Conservation (phyloP, 2,113 vertebrate genomes). For the Carlito syrichta region DNA sequence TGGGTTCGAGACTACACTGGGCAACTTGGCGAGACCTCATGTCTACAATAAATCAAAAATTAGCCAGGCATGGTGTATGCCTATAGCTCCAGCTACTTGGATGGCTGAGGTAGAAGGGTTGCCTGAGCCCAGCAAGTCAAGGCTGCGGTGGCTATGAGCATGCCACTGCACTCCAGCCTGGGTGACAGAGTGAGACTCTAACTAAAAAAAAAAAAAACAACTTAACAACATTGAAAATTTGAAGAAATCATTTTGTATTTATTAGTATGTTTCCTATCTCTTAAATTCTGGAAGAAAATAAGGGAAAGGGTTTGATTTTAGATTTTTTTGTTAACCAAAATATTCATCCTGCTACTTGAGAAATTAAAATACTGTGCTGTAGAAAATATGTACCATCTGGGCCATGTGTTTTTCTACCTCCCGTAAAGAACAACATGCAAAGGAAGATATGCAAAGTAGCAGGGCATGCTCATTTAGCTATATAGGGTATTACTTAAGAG, state of each 20-base stretch:
- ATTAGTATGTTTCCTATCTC: slow-evolving; percentile 33
- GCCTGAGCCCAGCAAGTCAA: too few species aligned
- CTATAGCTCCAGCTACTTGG: too few species aligned
- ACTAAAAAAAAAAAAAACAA: too few species aligned
- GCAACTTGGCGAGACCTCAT: too few species aligned
- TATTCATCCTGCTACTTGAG: slow-evolving; percentile 45
- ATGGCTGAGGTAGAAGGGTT: too few species aligned
- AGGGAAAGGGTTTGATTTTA: slow-evolving; percentile 44
- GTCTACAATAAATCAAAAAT: too few species aligned
- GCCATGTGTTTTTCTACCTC: slow-evolving; percentile 21
- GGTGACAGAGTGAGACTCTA: too few species aligned
- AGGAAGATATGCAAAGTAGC: not conserved
- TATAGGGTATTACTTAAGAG: not conserved
- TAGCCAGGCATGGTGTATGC: too few species aligned
- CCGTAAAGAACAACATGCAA: slow-evolving; percentile 26
- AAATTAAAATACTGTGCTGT: slow-evolving; percentile 51
- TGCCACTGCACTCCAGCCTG: too few species aligned
- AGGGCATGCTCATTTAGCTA: not conserved
- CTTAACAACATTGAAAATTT: not conserved
- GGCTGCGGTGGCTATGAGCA: too few species aligned
- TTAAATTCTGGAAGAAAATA: slow-evolving; percentile 35
- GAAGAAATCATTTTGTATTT: slow-evolving; percentile 13
- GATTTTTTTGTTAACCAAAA: slow-evolving; percentile 52
- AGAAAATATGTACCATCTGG: slow-evolving; percentile 51
- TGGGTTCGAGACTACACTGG: too few species aligned